Evolutionary conservation across 2,888 invertebrate species (phyloP).

Genomic region (Lottia scabra): DNA sequence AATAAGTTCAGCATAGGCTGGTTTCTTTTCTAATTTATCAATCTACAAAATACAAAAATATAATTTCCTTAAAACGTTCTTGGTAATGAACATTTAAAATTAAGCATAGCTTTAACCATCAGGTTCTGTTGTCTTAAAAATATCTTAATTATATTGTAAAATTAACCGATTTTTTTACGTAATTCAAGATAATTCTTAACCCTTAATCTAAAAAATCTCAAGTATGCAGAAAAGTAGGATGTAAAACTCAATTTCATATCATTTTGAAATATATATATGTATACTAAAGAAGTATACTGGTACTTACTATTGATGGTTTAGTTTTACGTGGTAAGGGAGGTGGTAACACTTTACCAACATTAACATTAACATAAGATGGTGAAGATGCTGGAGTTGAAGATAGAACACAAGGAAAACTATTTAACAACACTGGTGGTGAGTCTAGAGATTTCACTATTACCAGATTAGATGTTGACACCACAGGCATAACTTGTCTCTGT

Average conservation of each 20-base stretch:
- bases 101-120: too few species aligned
- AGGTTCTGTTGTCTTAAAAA: too few species aligned
- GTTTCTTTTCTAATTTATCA: conserved; percentile 15
- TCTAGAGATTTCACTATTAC: conserved; percentile 7
- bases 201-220: too few species aligned
- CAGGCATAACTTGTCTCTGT: conserved; percentile 34
- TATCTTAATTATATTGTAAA: too few species aligned
- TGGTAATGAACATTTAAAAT: neutral
- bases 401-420: neutral
- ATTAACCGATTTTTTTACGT: too few species aligned
- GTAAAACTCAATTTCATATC: too few species aligned
- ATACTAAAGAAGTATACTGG: too few species aligned
- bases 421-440: neutral
- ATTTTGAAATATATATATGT: too few species aligned
- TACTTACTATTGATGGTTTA: conserved; percentile 9
- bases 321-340: conserved; percentile 18
- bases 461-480: conserved; percentile 12
- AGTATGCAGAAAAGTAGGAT: too few species aligned
- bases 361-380: neutral
- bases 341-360: neutral
- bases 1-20: conserved; percentile 38
- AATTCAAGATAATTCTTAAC: too few species aligned
- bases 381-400: neutral
- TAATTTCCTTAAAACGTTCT: too few species aligned
- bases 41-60: conserved; percentile 15